A percentile compares a stretch with the other conserved stretches of the same genome.
Conservation (phyloP, 2,797 vertebrate species). For the Triplophysa yarkandensis region DNA sequence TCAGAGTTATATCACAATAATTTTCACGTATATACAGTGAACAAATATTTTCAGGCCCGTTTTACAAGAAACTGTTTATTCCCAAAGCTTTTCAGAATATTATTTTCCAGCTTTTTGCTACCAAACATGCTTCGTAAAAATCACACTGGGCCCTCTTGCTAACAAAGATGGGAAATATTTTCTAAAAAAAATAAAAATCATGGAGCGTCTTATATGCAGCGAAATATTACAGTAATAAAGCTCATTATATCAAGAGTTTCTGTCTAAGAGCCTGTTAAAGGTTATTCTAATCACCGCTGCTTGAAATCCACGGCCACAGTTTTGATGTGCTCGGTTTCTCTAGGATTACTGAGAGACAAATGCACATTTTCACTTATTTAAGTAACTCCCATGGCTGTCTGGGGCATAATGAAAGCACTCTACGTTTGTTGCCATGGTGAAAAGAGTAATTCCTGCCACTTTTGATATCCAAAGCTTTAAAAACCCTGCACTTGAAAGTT, state of each 20-base stretch:
- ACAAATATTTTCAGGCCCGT: too few species aligned
- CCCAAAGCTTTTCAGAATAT: background rate
- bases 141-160: background rate
- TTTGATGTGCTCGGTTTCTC: slow-evolving; percentile 22
- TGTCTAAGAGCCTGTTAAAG: slow-evolving; percentile 33
- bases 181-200: background rate
- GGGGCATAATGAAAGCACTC: slow-evolving; percentile 52
- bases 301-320: slow-evolving; percentile 28
- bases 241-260: slow-evolving; percentile 44
- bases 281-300: slow-evolving; percentile 35
- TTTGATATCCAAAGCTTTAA: slow-evolving; percentile 38
- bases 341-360: slow-evolving; percentile 41
- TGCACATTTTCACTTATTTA: slow-evolving; percentile 37
- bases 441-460: slow-evolving; percentile 39
- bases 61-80: background rate
- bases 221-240: slow-evolving; percentile 34
- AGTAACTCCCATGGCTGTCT: slow-evolving; percentile 40
- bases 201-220: background rate
- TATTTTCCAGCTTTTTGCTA: background rate
- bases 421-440: slow-evolving; percentile 56
- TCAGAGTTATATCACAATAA: too few species aligned
- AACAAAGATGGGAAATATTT: background rate
- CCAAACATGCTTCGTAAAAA: slow-evolving; percentile 1
- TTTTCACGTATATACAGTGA: too few species aligned
- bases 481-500: slow-evolving; percentile 37